Evolutionary conservation across 2,888 invertebrate species (phyloP), one percentile per base, ranked within the genome.

Genomic region (Chloromyia formosa): DNA sequence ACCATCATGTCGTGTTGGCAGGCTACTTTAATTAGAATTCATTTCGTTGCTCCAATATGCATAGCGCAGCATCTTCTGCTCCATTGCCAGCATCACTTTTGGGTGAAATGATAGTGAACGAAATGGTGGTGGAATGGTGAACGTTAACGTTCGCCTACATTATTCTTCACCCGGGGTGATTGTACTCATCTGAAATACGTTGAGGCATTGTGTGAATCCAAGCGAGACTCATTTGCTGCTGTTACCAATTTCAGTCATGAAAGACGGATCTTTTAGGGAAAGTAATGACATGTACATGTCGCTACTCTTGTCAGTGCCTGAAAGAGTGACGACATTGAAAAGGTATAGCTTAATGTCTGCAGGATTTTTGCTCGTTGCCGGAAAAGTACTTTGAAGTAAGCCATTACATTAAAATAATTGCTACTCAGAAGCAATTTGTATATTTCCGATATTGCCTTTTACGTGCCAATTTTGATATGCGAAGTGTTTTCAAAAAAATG

Each of bases 11-110:
- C 16, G 69, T 69, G 69, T 69, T 69, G 18, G 56, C 56, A 53
- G 69, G 54, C 27, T 56, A 54, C 54, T 45, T 56, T 56, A 69
- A 69, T 66, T 66, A 66, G 66, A 66, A 66, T 66, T 66, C 66
- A 66, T 66, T 66, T 22, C 49, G 66, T 66, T 66, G 66, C 66
- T 66, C 22, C 45, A 49, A 66, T 66, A 66, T 66, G 66, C 66
- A 66, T 45, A 22, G 42, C 42, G 20, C 23, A 22, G 66, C 16
- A 66, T 66, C 45, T 66, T 66, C 49, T 66, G 49, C 66, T 66
- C 14, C 49, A 66, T 66, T 66, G 66, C 66, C 49, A 49, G 66
- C 16, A 49, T 49, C 5, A 9, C 49, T 66, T 49, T 66, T 45
- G 4, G 45, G 5, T 42, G 66, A 22, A n/a, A 66, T 66, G 66